phyloP scores from a whole-genome alignment of 2,888 invertebrate genomes.

The Tinea trinotella region DNA sequence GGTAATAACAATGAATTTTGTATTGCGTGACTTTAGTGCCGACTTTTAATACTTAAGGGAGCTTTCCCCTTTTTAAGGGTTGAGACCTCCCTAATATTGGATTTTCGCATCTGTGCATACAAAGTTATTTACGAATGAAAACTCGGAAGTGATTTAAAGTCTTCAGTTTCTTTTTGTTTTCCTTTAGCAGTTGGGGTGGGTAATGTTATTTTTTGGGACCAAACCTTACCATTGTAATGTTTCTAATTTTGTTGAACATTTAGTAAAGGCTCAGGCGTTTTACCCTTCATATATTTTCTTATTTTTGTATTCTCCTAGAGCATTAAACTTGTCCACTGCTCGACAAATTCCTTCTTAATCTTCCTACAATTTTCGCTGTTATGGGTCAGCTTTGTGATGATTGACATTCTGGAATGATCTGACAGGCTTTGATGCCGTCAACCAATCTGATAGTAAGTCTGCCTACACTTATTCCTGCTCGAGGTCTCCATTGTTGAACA shows the following conservation, averaged over 20 bases:
- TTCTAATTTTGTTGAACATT: no score
- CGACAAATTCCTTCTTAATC: no score
- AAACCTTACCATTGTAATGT: background rate
- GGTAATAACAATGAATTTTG: conserved; percentile 61
- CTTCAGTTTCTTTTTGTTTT: conserved; percentile 26
- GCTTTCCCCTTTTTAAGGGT: conserved; percentile 50
- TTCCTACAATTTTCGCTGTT: no score
- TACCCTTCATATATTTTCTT: no score
- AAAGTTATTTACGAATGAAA: conserved; percentile 56
- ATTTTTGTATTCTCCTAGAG: no score
- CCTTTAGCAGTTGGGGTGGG: conserved; percentile 15
- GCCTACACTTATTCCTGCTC: no score
- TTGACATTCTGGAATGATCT: no score
- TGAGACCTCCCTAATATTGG: conserved; percentile 49
- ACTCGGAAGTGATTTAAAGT: conserved; percentile 48
- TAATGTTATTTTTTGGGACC: background rate
- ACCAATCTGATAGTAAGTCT: no score
- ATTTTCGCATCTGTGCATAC: conserved; percentile 58
- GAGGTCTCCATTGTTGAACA: no score
- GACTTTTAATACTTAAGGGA: conserved; percentile 49
- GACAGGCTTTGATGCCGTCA: no score
- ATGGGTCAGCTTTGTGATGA: no score
- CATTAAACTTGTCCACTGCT: no score
- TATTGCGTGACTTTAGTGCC: conserved; percentile 46
- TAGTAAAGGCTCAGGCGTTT: background rate